Evolutionary conservation across 2,113 vertebrate species (phyloP).

Genomic region (Myocastor coypus): DNA sequence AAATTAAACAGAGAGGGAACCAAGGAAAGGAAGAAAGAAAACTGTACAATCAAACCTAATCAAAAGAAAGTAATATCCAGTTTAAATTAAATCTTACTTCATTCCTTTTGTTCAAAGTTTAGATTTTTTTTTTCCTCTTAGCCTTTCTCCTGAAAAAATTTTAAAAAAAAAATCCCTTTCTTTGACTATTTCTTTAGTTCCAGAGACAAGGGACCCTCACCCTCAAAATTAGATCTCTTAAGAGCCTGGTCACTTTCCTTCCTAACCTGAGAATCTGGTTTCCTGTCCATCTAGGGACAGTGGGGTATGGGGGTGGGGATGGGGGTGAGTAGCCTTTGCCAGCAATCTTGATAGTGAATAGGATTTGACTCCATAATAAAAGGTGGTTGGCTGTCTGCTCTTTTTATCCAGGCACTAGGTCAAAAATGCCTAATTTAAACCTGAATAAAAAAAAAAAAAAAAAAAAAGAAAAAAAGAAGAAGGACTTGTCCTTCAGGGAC

Average conservation of each 20-base stretch:
- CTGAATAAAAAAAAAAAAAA: conserved; percentile 51
- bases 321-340: not conserved
- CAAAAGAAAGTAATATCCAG: conserved; percentile 54
- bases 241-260: conserved; percentile 56
- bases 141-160: not conserved
- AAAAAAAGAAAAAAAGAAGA: conserved; percentile 39
- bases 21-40: conserved; percentile 37
- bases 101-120: conserved; percentile 67
- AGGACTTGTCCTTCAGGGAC: conserved; percentile 10
- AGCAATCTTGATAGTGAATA: conserved; percentile 23
- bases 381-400: conserved; percentile 19
- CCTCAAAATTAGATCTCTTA: conserved; percentile 61
- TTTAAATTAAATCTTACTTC: conserved; percentile 68
- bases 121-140: conserved; percentile 47
- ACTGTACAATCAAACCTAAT: conserved; percentile 70
- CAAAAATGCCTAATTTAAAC: conserved; percentile 51
- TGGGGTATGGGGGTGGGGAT: not conserved
- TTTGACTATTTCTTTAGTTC: conserved; percentile 48
- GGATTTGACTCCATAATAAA: conserved; percentile 61
- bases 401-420: not conserved
- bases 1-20: conserved; percentile 68
- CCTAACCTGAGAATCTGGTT: conserved; percentile 58
- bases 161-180: conserved; percentile 10
- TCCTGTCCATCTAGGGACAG: conserved; percentile 44
- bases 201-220: conserved; percentile 56